phyloP scores from a whole-genome alignment of 2,113 vertebrate species.

The Ascaphus truei region DNA sequence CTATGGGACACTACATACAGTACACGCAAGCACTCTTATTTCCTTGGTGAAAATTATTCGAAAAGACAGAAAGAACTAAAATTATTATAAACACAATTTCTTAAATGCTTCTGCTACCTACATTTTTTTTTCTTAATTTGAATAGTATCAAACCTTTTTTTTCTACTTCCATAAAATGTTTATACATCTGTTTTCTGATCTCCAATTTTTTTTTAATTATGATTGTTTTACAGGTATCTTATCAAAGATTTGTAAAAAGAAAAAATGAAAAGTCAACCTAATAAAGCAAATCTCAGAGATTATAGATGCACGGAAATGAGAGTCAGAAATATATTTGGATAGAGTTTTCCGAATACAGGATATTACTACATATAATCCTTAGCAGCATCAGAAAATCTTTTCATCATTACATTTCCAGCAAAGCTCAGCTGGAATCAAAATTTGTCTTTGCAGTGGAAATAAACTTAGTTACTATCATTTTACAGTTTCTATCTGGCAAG shows the following conservation, averaged over 20 bases:
- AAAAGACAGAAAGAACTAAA: too few relatives aligned
- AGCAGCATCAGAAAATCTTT: conserved; percentile 44
- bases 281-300: conserved; percentile 41
- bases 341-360: conserved; percentile 53
- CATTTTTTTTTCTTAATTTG: too few relatives aligned
- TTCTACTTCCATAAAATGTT: too few relatives aligned
- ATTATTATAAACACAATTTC: too few relatives aligned
- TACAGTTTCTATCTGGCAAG: conserved; percentile 1
- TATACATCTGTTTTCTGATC: too few relatives aligned
- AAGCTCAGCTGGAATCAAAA: neutral
- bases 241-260: conserved; percentile 41
- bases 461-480: neutral
- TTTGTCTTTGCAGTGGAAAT: neutral
- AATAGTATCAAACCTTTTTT: too few relatives aligned
- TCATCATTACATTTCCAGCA: conserved; percentile 36
- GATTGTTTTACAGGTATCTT: conserved; percentile 44
- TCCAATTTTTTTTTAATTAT: conserved; percentile 49
- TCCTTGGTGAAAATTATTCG: too few relatives aligned
- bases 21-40: too few relatives aligned
- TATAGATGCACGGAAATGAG: conserved; percentile 55
- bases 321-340: conserved; percentile 36
- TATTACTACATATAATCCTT: conserved; percentile 49
- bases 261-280: conserved; percentile 45
- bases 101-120: too few relatives aligned
- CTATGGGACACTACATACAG: too few relatives aligned